phyloP scores from a whole-genome alignment of 2,113 vertebrate genomes.

The Clinocottus analis region DNA sequence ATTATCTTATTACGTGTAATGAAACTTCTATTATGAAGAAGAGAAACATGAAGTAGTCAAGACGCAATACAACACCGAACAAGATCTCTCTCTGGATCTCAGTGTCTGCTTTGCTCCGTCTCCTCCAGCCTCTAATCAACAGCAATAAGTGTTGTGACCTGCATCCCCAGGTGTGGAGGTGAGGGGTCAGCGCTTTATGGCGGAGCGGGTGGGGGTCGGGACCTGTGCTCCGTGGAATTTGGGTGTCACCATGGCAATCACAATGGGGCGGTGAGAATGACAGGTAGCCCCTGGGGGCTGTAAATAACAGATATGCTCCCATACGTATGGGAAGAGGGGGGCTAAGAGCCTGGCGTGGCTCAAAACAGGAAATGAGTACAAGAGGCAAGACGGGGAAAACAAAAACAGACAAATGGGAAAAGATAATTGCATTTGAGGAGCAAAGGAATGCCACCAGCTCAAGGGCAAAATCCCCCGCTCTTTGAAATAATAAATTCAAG shows the following conservation, averaged over 20 bases:
- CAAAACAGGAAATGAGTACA: constrained; percentile 81
- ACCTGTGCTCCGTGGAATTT: constrained; percentile 75
- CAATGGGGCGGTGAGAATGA: constrained; percentile 73
- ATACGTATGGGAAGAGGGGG: constrained; percentile 47
- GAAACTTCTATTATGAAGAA: background rate
- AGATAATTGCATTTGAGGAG: constrained; percentile 74
- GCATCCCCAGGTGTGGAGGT: constrained; percentile 78
- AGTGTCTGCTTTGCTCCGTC: background rate
- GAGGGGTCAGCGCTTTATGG: constrained; percentile 73
- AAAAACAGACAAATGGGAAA: constrained; percentile 77
- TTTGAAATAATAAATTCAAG: constrained; percentile 38
- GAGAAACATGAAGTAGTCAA: background rate
- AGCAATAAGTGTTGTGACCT: constrained; percentile 59
- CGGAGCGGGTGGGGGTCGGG: constrained; percentile 64
- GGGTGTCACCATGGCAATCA: constrained; percentile 77
- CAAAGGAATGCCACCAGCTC: constrained; percentile 57
- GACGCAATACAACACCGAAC: background rate
- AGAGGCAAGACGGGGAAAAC: constrained; percentile 68
- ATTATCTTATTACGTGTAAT: background rate
- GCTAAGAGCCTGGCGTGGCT: constrained; percentile 67
- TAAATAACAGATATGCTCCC: constrained; percentile 78
- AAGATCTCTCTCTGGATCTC: background rate
- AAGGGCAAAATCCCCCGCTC: constrained; percentile 53
- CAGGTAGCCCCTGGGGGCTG: constrained; percentile 79
- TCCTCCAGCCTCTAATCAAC: constrained; percentile 47